Evolutionary conservation across 2,888 invertebrate species (phyloP).

Genomic region (Cetonia aurata): DNA sequence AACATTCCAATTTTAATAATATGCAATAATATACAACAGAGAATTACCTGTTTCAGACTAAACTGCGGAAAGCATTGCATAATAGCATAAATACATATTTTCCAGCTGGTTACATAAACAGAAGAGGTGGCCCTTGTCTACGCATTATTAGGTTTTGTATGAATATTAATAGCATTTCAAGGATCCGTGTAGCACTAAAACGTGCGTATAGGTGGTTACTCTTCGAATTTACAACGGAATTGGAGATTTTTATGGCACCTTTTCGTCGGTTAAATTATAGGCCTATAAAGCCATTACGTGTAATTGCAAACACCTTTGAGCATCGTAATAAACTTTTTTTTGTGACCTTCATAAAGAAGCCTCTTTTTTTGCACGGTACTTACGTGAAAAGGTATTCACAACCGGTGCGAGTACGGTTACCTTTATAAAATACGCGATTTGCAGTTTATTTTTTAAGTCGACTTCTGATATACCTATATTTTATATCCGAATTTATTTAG

Average conservation of each 20-base stretch:
- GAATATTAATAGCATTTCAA: slow-evolving; percentile 16
- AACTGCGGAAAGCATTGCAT: too few relatives aligned
- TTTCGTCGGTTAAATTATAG: slow-evolving; percentile 29
- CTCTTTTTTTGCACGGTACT: slow-evolving; percentile 24
- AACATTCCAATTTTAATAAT: too few relatives aligned
- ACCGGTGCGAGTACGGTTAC: slow-evolving; percentile 10
- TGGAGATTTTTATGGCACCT: slow-evolving; percentile 32
- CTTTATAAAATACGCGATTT: slow-evolving; percentile 28
- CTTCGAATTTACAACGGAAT: slow-evolving; percentile 20
- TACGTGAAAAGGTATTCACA: slow-evolving; percentile 25
- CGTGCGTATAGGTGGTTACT: neutral
- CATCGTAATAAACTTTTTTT: slow-evolving; percentile 21
- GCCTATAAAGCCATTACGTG: slow-evolving; percentile 32
- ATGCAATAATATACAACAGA: too few relatives aligned
- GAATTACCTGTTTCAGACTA: too few relatives aligned
- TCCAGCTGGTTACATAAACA: too few relatives aligned
- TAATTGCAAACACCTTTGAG: slow-evolving; percentile 31
- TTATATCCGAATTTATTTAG: too few relatives aligned
- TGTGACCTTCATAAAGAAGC: slow-evolving; percentile 17
- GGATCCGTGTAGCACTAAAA: neutral
- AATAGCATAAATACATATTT: too few relatives aligned
- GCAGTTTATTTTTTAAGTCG: neutral
- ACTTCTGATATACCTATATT: too few relatives aligned
- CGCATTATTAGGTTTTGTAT: neutral
- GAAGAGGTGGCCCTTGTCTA: neutral